Evolutionary conservation across 2,888 invertebrate species (phyloP).

Genomic region (Crepidodera aurea): DNA sequence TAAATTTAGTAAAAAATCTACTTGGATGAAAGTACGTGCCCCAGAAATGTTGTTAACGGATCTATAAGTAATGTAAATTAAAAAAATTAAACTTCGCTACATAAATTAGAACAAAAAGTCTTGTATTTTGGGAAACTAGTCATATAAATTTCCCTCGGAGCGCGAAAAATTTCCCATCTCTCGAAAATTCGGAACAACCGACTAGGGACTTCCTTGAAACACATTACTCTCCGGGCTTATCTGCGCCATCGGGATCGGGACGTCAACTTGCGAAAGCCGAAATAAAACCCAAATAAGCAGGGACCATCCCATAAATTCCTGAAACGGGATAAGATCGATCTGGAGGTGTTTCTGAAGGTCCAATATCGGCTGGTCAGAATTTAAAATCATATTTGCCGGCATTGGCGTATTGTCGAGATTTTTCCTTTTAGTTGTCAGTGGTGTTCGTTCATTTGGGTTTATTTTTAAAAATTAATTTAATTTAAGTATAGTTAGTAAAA

Average conservation of each 20-base stretch:
- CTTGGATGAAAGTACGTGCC: too few relatives aligned
- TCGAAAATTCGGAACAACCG: constrained; percentile 9
- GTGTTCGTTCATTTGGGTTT: too few relatives aligned
- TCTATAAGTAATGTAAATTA: too few relatives aligned
- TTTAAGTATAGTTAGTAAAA: too few relatives aligned
- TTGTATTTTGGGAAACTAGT: background rate
- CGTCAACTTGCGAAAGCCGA: constrained; percentile 46
- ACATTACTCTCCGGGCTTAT: constrained; percentile 32
- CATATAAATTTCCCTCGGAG: background rate
- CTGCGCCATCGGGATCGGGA: constrained; percentile 35
- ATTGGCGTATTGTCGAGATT: constrained; percentile 26
- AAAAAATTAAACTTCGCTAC: too few relatives aligned
- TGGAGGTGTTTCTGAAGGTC: constrained; percentile 56
- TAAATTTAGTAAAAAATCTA: too few relatives aligned
- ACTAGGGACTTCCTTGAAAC: constrained; percentile 26
- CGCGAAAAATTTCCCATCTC: constrained; percentile 5
- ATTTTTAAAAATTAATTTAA: too few relatives aligned
- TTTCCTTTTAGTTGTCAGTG: too few relatives aligned
- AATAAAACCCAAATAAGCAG: constrained; percentile 51
- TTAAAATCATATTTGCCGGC: constrained; percentile 60
- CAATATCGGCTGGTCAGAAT: constrained; percentile 57
- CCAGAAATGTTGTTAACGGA: too few relatives aligned
- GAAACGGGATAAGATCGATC: constrained; percentile 53
- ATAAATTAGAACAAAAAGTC: background rate
- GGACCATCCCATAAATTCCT: constrained; percentile 50